Percentiles rank a stretch among this genome's conserved stretches.
Conservation (phyloP, 2,888 invertebrate genomes). For the Pachliopta kotzebuea region DNA sequence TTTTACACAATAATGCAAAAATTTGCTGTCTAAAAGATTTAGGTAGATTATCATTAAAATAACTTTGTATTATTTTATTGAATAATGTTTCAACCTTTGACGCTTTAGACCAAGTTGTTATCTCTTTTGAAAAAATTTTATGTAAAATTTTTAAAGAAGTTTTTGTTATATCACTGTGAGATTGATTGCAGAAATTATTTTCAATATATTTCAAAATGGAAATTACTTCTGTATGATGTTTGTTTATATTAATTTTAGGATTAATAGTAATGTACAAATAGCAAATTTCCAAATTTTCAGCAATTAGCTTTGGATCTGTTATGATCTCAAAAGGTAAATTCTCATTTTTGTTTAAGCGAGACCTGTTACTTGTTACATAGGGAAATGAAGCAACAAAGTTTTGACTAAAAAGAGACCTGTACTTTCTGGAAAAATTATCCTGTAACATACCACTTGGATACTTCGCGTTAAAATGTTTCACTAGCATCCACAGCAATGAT, state of each 20-base stretch:
- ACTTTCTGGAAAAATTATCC: constrained; percentile 75
- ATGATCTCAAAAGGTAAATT: constrained; percentile 51
- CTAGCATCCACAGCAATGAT: constrained; percentile 77
- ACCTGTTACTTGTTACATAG: constrained; percentile 70
- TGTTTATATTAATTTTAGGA: constrained; percentile 60
- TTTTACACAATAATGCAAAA: constrained; percentile 66
- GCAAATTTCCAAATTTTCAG: constrained; percentile 64
- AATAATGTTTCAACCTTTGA: constrained; percentile 56
- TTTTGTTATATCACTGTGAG: constrained; percentile 47
- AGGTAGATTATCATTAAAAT: constrained; percentile 52
- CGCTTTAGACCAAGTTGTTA: constrained; percentile 62
- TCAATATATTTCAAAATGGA: constrained; percentile 74
- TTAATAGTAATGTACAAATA: constrained; percentile 72
- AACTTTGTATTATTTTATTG: constrained; percentile 60
- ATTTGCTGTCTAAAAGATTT: constrained; percentile 58
- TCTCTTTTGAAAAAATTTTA: constrained; percentile 56
- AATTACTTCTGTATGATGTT: constrained; percentile 54
- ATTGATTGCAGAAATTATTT: constrained; percentile 61
- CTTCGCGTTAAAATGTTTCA: constrained; percentile 54
- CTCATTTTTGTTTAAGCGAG: constrained; percentile 46
- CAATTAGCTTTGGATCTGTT: constrained; percentile 59
- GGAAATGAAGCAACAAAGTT: constrained; percentile 82
- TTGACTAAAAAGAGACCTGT: constrained; percentile 74
- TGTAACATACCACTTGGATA: constrained; percentile 63
- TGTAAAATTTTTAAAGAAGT: constrained; percentile 55